Evolutionary conservation across 1,140 invertebrate species (phyloP).

Genomic region (Papilio xuthus): DNA sequence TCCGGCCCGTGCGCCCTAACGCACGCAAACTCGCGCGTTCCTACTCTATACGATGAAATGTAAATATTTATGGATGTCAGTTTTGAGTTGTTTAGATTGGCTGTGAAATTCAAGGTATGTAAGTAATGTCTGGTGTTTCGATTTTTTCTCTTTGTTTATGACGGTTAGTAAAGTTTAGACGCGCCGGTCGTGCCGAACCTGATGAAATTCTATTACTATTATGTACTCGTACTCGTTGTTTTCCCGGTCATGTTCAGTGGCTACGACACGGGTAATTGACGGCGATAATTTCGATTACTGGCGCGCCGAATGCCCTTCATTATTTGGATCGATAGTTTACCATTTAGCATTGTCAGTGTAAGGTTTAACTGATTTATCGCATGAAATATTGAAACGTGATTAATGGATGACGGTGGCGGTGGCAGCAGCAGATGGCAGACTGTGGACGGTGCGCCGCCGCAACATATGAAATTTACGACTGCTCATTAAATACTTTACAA

Average conservation of each 20-base stretch:
- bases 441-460: conserved; percentile 39
- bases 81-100: conserved; percentile 81
- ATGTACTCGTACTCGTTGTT: conserved; percentile 67
- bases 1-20: conserved; percentile 62
- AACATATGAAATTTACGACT: conserved; percentile 36
- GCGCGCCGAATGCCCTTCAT: conserved; percentile 73
- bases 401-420: conserved; percentile 52
- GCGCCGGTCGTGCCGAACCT: conserved; percentile 51
- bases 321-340: conserved; percentile 79
- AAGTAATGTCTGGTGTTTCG: conserved; percentile 69
- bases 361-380: conserved; percentile 73
- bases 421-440: conserved; percentile 41
- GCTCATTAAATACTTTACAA: conserved; percentile 38
- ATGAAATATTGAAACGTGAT: conserved; percentile 63
- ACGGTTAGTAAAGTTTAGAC: conserved; percentile 53
- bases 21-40: conserved; percentile 66
- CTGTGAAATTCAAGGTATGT: conserved; percentile 81
- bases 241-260: conserved; percentile 65
- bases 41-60: conserved; percentile 70
- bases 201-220: conserved; percentile 54
- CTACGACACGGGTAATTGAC: conserved; percentile 69
- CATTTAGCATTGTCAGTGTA: conserved; percentile 69
- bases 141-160: conserved; percentile 67
- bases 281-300: conserved; percentile 68
- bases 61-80: conserved; percentile 81